Evolutionary conservation across 2,888 invertebrate genomes (phyloP).

Genomic region (Masnerella sp.): DNA sequence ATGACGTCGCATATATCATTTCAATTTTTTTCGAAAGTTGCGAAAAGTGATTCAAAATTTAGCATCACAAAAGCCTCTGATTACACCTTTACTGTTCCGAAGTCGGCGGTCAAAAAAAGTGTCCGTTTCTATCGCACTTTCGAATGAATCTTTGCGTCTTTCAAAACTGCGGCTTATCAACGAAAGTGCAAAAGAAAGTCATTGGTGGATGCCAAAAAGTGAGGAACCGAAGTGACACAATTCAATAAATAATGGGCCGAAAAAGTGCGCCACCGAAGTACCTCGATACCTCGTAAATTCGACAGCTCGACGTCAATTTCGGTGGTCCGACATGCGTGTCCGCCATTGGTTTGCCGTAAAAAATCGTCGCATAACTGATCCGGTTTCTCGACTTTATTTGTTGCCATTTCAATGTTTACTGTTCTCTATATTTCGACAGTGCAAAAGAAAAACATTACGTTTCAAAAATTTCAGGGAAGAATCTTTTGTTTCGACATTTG

Average conservation of each 20-base stretch:
- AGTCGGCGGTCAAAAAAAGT: no score
- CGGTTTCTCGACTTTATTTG: conserved; percentile 46
- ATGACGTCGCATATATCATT: no score
- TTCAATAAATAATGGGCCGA: conserved; percentile 43
- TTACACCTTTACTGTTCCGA: no score
- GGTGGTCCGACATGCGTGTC: conserved; percentile 36
- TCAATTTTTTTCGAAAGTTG: no score
- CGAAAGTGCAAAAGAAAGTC: conserved; percentile 34
- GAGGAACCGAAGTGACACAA: conserved; percentile 17
- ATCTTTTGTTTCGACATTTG: no score
- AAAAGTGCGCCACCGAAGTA: conserved; percentile 36
- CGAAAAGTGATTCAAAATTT: no score
- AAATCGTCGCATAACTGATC: conserved; percentile 43
- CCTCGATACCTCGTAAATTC: conserved; percentile 44
- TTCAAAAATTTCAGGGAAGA: not conserved
- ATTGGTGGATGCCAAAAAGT: conserved; percentile 23
- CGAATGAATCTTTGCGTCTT: not conserved
- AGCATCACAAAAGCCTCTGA: no score
- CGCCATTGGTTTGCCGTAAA: conserved; percentile 22
- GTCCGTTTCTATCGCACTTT: not conserved
- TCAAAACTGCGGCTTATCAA: not conserved
- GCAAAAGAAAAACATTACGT: not conserved
- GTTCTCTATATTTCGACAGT: no score
- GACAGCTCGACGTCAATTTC: conserved; percentile 39
- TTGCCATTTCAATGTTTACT: conserved; percentile 15